These are phyloP conservation scores for Hirtodrosophila histrioides DNA, from an alignment of 2,888 invertebrate species.

Conservation along the genomic window DNA sequence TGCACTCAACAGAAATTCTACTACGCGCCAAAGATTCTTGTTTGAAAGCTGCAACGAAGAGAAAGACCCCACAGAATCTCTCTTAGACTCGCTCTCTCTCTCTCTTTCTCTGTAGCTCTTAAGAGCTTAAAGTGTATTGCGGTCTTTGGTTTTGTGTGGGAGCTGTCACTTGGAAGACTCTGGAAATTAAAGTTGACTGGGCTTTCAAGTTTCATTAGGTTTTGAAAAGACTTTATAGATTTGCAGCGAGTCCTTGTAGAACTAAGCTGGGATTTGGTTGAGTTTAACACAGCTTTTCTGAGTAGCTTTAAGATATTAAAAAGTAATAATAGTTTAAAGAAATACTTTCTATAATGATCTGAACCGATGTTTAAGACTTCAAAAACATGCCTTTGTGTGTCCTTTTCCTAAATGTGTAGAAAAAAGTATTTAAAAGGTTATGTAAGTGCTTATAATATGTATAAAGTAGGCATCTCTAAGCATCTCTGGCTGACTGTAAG, in stretches of 20 bases:
- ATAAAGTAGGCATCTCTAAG: no score
- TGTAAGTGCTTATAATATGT: no score
- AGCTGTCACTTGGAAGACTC: constrained; percentile 3
- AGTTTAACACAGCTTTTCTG: no score
- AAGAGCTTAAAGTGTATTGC: constrained; percentile 26
- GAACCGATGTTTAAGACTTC: no score
- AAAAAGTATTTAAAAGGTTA: no score
- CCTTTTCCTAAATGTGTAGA: no score
- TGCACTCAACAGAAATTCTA: constrained; percentile 51
- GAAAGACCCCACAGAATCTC: not conserved
- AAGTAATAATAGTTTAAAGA: no score
- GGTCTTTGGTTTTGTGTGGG: constrained; percentile 14
- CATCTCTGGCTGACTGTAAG: no score
- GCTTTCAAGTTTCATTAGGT: not conserved
- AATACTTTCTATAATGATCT: no score
- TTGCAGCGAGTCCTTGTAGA: not conserved
- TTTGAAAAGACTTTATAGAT: not conserved
- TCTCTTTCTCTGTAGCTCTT: constrained; percentile 14
- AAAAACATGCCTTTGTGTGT: no score
- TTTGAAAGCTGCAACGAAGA: constrained; percentile 46
- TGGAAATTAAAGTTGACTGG: not conserved
- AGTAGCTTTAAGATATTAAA: no score
- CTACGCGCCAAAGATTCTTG: constrained; percentile 59
- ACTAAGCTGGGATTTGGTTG: no score
- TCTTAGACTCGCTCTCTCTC: constrained; percentile 6